Base-by-base conservation (phyloP, 2,888 invertebrate genomes). In the Drosophila maculinotata region DNA sequence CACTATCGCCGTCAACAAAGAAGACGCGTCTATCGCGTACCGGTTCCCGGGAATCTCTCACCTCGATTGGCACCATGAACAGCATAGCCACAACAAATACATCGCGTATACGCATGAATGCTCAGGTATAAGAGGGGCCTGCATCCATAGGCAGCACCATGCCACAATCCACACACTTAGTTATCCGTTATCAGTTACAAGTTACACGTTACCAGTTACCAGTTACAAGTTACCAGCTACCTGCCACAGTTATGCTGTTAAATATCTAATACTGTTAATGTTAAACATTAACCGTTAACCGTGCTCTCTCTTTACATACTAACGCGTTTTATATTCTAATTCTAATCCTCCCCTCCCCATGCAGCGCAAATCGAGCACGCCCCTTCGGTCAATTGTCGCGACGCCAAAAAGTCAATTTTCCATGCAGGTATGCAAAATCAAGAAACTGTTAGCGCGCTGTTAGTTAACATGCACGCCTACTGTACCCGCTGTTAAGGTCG, bases 31-130 rank as follows among this genome's bases (percentile, higher is more conserved):
- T 95, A 65, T 95, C 95, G 80, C 93, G 95, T 74, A 93, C 94
- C 54, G 95, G 96, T 85, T 98, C 98, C 9, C 95, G 96, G 84
- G 97, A 97, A 90, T 98, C 98, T 38, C 93, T 98, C 88, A 94
- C 95, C 41, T 93, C 94, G 71, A 91, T 94, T 76, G 93, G 92
- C 92, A 95, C 95, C 73, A 94, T 95, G 80, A 92, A 92, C 63
- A 92, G 92, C 73, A 91, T 92, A 66, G 91, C 92, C 57, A 94
- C 94, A 79, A 92, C 92, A 49, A 91, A 92, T 57, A 91, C 91
- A 45, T 92, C 92, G 75, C 91, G 91, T 54, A 82, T 92, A 76
- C 90, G 92, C 79, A 90, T 91, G 90, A 91, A 86, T 84, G 89
- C 89, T 68, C 89, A 90, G 90, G 91, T 91, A 89, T 88, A 87